Evolutionary conservation across 2,888 invertebrate genomes (phyloP), one percentile per base, ranked within the genome.

Genomic region (Caenorhabditis imperialis): DNA sequence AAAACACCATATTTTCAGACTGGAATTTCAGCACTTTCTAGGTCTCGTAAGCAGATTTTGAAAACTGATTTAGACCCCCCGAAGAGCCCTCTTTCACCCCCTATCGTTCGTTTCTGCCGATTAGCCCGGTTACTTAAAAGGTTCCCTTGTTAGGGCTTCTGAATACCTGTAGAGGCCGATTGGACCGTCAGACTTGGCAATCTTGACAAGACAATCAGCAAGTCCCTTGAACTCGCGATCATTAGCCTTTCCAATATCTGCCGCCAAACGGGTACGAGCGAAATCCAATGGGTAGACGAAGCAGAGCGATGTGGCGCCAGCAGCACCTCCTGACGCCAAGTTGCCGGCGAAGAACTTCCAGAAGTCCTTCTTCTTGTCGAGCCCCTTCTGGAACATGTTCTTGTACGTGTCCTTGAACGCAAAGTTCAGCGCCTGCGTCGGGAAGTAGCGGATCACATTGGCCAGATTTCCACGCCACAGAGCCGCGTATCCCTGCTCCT

Each of bases 281-380:
- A 94, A 95, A 90, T 96, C 95, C 83, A 96, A 92, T 23, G 95
- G 95, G 91, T 96, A 96, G 84, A 96, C 95, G 90, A 96, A 95
- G 90, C 94, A 93, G 50, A 96, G 92, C 25, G 95, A 95, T 53
- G 95, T 94, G 78, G 95, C 95, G 85, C 96, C 95, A 86, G 95
- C 95, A 84, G 94, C 94, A 90, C 95, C 96, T 87, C 95, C 95
- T 25, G 95, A 93, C 25, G 94, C 94, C 88, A 96, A 91, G 90
- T 95, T 96, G 73, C 83, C 84, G 51, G 79, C 83, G 78, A 86
- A 86, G 85, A 86, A 86, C 77, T 92, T 92, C 93, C 93, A 93
- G 91, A 95, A 95, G 86, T 94, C 92, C 50, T 92, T 93, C 86
- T 94, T 93, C 90, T 96, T 95, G 89, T 94, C 93, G 47, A 79